These are phyloP conservation scores for Phaethornis superciliosus DNA, from an alignment of 2,113 vertebrate species.

Conservation along the genomic window DNA sequence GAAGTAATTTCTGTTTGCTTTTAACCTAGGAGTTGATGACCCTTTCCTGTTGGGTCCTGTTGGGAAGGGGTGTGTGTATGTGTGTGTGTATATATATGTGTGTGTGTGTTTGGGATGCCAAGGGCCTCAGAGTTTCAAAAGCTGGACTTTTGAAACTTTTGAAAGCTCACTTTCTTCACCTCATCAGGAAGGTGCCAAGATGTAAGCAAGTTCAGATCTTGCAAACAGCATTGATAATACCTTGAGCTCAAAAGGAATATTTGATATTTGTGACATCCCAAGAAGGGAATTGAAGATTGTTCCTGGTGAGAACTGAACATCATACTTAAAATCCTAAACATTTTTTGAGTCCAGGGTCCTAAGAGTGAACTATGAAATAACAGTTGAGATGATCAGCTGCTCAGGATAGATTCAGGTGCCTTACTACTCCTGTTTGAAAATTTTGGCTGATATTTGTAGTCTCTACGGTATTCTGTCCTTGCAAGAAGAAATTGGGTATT, in stretches of 20 bases:
- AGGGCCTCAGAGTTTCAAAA: background rate
- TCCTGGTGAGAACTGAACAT: background rate
- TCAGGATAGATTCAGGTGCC: background rate
- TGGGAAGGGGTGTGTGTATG: background rate
- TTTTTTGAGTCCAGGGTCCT: background rate
- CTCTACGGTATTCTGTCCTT: background rate
- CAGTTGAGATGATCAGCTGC: background rate
- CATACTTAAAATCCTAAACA: background rate
- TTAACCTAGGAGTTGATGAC: background rate
- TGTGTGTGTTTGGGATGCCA: background rate
- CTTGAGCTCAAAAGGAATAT: background rate
- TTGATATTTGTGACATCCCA: background rate
- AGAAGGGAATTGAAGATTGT: background rate
- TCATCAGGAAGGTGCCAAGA: background rate
- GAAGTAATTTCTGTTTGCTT: background rate
- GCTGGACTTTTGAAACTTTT: background rate
- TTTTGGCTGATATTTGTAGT: background rate
- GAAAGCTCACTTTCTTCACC: background rate
- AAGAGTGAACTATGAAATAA: background rate
- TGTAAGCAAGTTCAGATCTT: background rate
- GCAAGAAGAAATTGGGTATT: background rate
- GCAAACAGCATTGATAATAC: background rate
- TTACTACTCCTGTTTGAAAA: background rate
- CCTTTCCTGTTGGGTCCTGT: background rate
- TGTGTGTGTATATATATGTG: too few relatives aligned